Base-by-base conservation (phyloP, 2,888 invertebrate genomes). In the Cepaea hortensis region DNA sequence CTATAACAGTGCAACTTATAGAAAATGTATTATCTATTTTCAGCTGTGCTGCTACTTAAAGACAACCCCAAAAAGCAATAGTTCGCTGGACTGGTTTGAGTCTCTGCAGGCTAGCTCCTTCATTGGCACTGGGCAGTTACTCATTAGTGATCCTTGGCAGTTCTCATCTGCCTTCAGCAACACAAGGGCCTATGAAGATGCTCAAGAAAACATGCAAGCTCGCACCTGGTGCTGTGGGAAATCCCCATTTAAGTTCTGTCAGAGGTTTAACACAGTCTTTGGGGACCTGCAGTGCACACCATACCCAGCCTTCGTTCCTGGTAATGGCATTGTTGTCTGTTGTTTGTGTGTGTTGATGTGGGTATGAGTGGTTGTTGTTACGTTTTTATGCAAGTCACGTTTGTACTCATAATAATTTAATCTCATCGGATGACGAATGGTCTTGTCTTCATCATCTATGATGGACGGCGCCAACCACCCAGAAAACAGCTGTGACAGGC, bases 81-180 rank as follows among this genome's bases (percentile, higher is more conserved):
- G 75, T 46, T 75, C 23, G 75, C 9, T 23, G 3, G 79, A 61
- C 50, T 35, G 23, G 62, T 18, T 13, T n/a, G 7, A 79, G 61
- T 79, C 79, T 20, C 23, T 7, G 62, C 61, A 23, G 11, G 46
- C 62, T 65, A 35, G 18, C 0, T 65, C 80, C 18, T 80, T 65
- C 20, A 46, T 80, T 46, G 55, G n/a, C 6, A 68, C 46, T 23
- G 80, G 80, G 18, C 80, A 80, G 13, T 13, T 65, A 62, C 46
- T 80, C 18, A 65, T 80, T 18, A 80, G 65, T 80, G 80, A 80
- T 46, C 80, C 80, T 9, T 80, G 80, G 80, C 61, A 18, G 20
- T 79, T 13, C 3, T 23, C 61, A n/a, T 50, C 75, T 6, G 5
- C 18, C 20, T 23, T 72, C 23, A 48, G 13, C 61, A 79, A 23